Evolutionary conservation across 1,140 invertebrate genomes (phyloP).

Genomic region (Leptinotarsa undecemlineata): DNA sequence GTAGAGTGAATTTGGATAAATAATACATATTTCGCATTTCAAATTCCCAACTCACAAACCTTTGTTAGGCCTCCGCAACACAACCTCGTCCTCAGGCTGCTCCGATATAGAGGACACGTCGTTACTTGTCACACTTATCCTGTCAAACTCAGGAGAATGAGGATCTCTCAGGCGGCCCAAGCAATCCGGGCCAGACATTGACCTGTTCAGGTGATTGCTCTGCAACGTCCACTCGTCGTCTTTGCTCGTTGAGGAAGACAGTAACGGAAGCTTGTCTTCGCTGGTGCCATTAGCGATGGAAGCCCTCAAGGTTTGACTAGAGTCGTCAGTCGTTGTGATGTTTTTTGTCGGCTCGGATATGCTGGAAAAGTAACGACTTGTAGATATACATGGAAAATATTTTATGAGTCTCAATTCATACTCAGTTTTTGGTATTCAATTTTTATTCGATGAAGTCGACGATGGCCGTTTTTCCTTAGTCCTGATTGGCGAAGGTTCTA

Average conservation of each 20-base stretch:
- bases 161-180: conserved; percentile 56
- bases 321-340: conserved; percentile 14
- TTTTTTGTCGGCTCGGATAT: conserved; percentile 28
- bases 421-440: too few species aligned
- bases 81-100: conserved; percentile 50
- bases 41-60: conserved; percentile 30
- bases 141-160: conserved; percentile 51
- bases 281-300: conserved; percentile 32
- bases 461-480: too few species aligned
- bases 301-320: conserved; percentile 17
- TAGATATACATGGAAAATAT: neutral
- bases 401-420: too few species aligned
- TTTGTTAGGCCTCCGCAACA: conserved; percentile 55
- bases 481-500: too few species aligned
- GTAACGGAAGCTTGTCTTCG: conserved; percentile 40
- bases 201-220: conserved; percentile 60
- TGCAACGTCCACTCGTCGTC: conserved; percentile 43
- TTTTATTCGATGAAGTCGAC: too few species aligned
- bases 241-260: conserved; percentile 36
- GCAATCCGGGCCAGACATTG: conserved; percentile 72
- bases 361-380: conserved; percentile 21
- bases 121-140: conserved; percentile 41
- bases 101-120: conserved; percentile 51
- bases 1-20: neutral
- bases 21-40: too few species aligned